A percentile compares a stretch with the other conserved stretches of the same genome.
phyloP scores from a whole-genome alignment of 2,113 vertebrate species.

The Piaya cayana region DNA sequence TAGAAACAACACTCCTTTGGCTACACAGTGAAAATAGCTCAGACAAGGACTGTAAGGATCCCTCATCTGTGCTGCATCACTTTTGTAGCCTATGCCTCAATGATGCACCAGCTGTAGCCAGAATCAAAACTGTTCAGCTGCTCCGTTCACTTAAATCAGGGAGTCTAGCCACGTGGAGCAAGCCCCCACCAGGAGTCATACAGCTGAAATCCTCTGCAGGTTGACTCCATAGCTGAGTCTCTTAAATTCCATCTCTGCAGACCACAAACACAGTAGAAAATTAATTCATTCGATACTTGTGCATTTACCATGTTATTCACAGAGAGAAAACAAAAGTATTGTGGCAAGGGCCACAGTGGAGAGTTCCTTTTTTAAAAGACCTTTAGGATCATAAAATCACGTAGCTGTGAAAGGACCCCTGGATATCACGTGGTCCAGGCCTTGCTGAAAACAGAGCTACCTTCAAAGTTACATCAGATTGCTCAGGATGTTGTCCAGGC shows the following conservation, averaged over 20 bases:
- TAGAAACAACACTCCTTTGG: background rate
- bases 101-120: background rate
- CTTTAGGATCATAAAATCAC: background rate
- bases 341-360: background rate
- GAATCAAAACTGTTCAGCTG: background rate
- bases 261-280: background rate
- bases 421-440: background rate
- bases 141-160: background rate
- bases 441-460: background rate
- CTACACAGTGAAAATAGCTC: background rate
- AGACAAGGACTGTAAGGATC: background rate
- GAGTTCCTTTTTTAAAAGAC: background rate
- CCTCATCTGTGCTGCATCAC: background rate
- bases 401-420: background rate
- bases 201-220: background rate
- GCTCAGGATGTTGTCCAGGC: background rate
- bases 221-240: background rate
- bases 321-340: constrained; percentile 4
- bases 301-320: background rate
- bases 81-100: background rate
- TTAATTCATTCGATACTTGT: background rate
- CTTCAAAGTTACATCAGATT: background rate
- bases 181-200: background rate
- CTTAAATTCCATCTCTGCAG: background rate
- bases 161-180: background rate